Conservation (phyloP, 2,797 vertebrate genomes). For the Helicolenus hilgendorfi region DNA sequence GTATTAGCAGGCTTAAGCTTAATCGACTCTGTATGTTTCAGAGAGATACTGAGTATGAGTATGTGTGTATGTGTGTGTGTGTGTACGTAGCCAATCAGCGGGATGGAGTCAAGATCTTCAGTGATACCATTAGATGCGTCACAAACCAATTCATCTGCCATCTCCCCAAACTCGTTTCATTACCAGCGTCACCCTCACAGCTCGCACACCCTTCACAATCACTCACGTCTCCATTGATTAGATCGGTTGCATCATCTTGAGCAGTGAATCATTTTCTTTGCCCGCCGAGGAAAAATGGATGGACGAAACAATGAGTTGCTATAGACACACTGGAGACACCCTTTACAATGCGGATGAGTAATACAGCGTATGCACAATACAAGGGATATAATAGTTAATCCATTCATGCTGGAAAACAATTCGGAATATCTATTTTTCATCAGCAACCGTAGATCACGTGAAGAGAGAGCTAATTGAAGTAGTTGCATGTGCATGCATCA, state of each 20-base stretch:
- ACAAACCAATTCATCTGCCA: conserved; percentile 58
- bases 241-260: conserved; percentile 45
- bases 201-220: conserved; percentile 32
- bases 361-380: background rate
- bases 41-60: background rate
- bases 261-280: conserved; percentile 26
- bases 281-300: conserved; percentile 16
- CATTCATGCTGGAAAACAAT: background rate
- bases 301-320: background rate
- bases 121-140: conserved; percentile 50
- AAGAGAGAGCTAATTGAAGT: background rate
- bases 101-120: conserved; percentile 30
- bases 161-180: conserved; percentile 56
- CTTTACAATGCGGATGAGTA: background rate
- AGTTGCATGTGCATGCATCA: background rate
- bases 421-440: background rate
- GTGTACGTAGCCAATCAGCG: conserved; percentile 18
- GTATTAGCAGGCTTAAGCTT: background rate
- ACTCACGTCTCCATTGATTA: conserved; percentile 56
- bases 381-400: background rate
- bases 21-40: background rate
- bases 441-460: background rate
- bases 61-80: background rate
- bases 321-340: background rate
- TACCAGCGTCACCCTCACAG: conserved; percentile 13